phyloP scores from a whole-genome alignment of 23 tunicate species.

The Botrylloides violaceus region DNA sequence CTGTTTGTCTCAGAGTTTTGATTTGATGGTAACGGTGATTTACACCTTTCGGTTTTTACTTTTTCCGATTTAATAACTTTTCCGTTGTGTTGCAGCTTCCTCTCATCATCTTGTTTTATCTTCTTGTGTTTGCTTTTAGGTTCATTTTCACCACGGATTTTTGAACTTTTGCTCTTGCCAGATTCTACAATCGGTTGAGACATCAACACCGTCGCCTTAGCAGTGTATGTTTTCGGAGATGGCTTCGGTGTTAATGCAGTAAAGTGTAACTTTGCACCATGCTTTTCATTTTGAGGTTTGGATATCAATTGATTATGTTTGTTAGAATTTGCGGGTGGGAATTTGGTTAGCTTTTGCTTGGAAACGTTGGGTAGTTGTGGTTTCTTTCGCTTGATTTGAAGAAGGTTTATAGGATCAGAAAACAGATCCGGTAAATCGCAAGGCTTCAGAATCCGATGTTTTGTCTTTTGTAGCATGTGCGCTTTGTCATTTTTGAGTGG shows the following conservation, averaged over 20 bases:
- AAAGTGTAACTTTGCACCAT: background rate
- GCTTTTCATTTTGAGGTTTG: background rate
- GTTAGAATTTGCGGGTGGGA: background rate
- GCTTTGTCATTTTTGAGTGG: conserved; percentile 37
- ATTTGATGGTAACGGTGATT: background rate
- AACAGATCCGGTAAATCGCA: conserved; percentile 57
- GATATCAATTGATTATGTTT: no score
- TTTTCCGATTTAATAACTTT: background rate
- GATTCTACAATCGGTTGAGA: background rate
- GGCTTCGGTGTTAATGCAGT: no score
- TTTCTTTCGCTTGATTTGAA: conserved; percentile 42
- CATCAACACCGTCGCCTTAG: background rate
- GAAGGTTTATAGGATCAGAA: conserved; percentile 68
- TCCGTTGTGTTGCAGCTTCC: background rate
- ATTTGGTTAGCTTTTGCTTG: background rate
- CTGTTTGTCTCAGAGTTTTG: background rate
- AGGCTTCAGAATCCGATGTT: conserved; percentile 26
- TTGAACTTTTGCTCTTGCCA: background rate
- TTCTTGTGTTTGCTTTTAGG: conserved; percentile 16
- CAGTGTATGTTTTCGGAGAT: background rate
- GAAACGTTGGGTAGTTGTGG: background rate
- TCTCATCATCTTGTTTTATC: background rate
- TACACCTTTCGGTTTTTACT: background rate
- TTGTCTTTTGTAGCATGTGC: conserved; percentile 29
- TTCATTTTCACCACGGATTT: background rate